Percentiles rank a stretch among this genome's conserved stretches.
Conservation (phyloP, 2,888 invertebrate genomes). For the Drosophila anomalata region DNA sequence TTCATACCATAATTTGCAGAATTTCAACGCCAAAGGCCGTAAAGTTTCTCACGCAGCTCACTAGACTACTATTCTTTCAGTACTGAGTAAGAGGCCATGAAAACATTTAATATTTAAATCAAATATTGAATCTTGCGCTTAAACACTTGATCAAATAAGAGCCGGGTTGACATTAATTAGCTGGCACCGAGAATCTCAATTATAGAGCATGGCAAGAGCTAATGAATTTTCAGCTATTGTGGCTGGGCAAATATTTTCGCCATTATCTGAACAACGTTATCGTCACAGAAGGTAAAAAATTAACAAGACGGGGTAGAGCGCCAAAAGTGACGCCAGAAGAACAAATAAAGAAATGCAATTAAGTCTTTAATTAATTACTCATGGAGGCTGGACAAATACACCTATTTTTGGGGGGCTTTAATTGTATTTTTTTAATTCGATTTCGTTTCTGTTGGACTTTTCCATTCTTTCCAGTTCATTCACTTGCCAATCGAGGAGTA, state of each 20-base stretch:
- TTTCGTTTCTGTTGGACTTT: constrained; percentile 18
- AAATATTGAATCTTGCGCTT: constrained; percentile 52
- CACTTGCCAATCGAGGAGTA: constrained; percentile 23
- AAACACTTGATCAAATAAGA: constrained; percentile 64
- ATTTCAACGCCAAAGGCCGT: constrained; percentile 13
- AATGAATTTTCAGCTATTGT: constrained; percentile 15
- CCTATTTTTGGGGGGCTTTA: constrained; percentile 3
- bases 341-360: constrained; percentile 29
- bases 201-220: constrained; percentile 29
- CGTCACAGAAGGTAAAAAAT: not conserved
- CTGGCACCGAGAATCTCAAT: constrained; percentile 31
- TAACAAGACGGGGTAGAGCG: constrained; percentile 1
- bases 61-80: not conserved
- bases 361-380: constrained; percentile 40
- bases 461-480: constrained; percentile 38
- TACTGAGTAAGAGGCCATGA: not conserved
- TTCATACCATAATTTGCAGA: constrained; percentile 35
- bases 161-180: constrained; percentile 41
- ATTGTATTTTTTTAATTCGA: constrained; percentile 3
- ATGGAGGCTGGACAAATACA: constrained; percentile 22
- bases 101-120: constrained; percentile 37
- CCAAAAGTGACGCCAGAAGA: constrained; percentile 29
- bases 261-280: constrained; percentile 24
- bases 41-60: constrained; percentile 41
- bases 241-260: constrained; percentile 35